Evolutionary conservation across 2,888 invertebrate genomes (phyloP).

Genomic region (Carcina quercana): DNA sequence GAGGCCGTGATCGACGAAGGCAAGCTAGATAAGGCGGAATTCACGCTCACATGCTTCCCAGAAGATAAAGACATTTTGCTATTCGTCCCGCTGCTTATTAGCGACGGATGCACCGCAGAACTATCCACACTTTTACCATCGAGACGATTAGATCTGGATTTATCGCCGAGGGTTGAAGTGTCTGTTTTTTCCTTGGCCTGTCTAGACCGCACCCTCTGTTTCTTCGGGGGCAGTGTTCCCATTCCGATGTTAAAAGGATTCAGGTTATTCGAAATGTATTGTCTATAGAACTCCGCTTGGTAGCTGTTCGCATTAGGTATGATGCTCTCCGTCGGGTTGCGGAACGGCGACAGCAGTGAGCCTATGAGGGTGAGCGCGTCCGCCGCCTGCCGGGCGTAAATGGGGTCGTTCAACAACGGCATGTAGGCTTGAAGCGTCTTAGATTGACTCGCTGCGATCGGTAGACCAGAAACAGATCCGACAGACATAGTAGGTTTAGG

Average conservation of each 20-base stretch:
- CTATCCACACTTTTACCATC: no score
- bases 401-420: constrained; percentile 51
- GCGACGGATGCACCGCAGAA: no score
- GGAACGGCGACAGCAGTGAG: no score
- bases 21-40: no score
- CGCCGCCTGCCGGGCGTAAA: constrained; percentile 51
- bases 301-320: no score
- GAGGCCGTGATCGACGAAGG: constrained; percentile 14
- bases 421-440: constrained; percentile 55
- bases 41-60: no score
- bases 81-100: no score
- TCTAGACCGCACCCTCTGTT: constrained; percentile 56
- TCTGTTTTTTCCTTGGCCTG: no score
- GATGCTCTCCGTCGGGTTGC: no score
- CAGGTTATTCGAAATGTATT: constrained; percentile 43
- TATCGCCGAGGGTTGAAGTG: constrained; percentile 30
- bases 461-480: constrained; percentile 27
- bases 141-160: constrained; percentile 16
- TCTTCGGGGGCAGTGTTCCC: constrained; percentile 54
- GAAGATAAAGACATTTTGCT: no score
- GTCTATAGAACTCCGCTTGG: constrained; percentile 62
- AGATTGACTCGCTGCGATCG: constrained; percentile 48
- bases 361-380: constrained; percentile 54
- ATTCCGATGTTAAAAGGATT: no score
- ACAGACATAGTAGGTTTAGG: constrained; percentile 17